Percentiles rank a stretch among this genome's conserved stretches.
These are phyloP conservation scores for Notarius quadriscutis DNA, from an alignment of 2,113 vertebrate genomes.

Conservation along the genomic window DNA sequence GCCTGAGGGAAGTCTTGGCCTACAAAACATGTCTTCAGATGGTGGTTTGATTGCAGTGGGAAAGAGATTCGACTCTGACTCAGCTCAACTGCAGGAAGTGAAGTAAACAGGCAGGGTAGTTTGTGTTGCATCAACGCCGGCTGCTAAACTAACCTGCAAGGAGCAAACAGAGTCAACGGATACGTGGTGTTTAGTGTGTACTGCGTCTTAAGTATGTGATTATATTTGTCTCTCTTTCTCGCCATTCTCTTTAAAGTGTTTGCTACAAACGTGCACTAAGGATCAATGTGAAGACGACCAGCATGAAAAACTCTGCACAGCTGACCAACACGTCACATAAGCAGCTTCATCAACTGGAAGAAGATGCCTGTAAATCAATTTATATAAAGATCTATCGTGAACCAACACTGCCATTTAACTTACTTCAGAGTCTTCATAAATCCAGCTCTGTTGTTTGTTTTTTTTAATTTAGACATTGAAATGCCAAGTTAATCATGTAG, in stretches of 20 bases:
- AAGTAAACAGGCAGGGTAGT: too few species aligned
- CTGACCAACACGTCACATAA: neutral
- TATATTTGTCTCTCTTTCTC: neutral
- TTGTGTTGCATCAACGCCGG: too few species aligned
- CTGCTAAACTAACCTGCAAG: neutral
- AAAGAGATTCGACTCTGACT: too few species aligned
- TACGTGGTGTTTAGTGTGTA: too few species aligned
- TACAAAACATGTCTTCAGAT: neutral
- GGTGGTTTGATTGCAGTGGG: too few species aligned
- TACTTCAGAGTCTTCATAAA: neutral
- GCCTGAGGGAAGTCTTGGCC: neutral
- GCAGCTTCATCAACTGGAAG: neutral
- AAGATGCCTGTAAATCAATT: neutral
- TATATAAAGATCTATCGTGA: neutral
- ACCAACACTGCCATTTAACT: neutral
- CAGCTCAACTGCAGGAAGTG: too few species aligned
- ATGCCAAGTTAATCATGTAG: neutral
- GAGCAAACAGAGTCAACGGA: neutral
- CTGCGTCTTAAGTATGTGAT: neutral
- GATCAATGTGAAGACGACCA: neutral
- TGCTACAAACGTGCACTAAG: neutral
- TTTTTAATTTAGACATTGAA: neutral
- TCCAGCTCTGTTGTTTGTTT: neutral
- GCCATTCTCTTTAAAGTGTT: conserved; percentile 6
- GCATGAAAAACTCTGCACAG: neutral